phyloP scores from a whole-genome alignment of 2,797 vertebrate genomes.

The Oophaga sylvatica region DNA sequence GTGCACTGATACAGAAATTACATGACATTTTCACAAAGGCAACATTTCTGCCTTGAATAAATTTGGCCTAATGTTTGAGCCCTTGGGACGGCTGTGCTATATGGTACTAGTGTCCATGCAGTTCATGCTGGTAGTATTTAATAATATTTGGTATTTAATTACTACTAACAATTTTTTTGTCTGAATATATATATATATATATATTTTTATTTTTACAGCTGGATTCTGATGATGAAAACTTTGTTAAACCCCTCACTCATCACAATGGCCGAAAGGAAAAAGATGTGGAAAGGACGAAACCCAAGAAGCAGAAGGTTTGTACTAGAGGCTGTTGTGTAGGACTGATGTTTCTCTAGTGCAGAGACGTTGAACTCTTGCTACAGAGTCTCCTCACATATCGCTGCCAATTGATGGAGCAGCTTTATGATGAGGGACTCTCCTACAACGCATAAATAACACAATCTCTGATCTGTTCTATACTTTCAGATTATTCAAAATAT shows the following conservation, averaged over 20 bases:
- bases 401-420: too few relatives aligned
- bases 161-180: not conserved
- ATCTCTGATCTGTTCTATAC: too few relatives aligned
- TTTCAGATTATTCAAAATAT: too few relatives aligned
- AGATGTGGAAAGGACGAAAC: not conserved
- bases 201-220: not conserved
- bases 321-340: not conserved
- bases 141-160: not conserved
- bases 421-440: too few relatives aligned
- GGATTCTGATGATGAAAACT: constrained; percentile 18
- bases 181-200: not conserved
- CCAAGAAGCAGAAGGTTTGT: constrained; percentile 32
- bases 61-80: not conserved
- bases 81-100: too few relatives aligned
- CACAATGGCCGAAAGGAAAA: not conserved
- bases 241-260: not conserved
- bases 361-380: too few relatives aligned
- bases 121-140: too few relatives aligned
- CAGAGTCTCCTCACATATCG: too few relatives aligned
- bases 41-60: not conserved
- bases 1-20: not conserved
- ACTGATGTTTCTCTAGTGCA: too few relatives aligned
- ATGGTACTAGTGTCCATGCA: too few relatives aligned
- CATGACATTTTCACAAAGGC: not conserved
- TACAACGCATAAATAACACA: too few relatives aligned